These are phyloP conservation scores for Trogon surrucura DNA, from an alignment of 2,113 vertebrate species.

Conservation along the genomic window DNA sequence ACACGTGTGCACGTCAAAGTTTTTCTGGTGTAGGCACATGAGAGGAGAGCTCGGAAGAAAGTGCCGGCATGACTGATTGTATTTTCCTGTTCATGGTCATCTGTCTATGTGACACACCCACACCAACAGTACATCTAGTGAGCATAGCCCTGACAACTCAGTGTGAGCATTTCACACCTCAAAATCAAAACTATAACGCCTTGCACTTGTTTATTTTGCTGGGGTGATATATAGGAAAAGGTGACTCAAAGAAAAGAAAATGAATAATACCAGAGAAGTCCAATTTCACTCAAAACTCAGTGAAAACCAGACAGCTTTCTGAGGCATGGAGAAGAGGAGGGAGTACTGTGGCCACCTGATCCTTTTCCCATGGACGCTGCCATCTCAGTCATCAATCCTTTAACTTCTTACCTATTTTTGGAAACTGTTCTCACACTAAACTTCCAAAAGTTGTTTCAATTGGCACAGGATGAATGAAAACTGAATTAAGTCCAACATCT, in stretches of 20 bases:
- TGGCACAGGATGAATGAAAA: background rate
- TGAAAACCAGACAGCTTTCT: background rate
- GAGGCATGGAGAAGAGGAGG: background rate
- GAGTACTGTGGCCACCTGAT: background rate
- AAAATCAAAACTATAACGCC: slow-evolving; percentile 17
- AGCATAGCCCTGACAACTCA: background rate
- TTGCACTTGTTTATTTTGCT: slow-evolving; percentile 33
- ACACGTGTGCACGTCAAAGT: background rate
- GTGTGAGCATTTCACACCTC: background rate
- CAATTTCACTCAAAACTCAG: background rate
- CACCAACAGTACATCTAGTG: background rate
- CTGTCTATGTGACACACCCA: background rate
- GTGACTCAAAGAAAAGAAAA: slow-evolving; percentile 13
- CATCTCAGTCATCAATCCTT: slow-evolving; percentile 14
- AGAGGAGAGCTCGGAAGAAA: background rate
- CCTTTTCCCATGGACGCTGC: slow-evolving; percentile 7
- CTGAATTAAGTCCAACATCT: background rate
- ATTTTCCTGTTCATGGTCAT: slow-evolving; percentile 9
- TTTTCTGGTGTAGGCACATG: background rate
- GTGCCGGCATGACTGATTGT: background rate
- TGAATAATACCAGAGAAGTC: background rate
- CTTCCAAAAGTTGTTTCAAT: background rate
- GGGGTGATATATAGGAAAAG: background rate
- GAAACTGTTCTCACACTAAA: slow-evolving; percentile 39
- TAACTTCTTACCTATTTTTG: slow-evolving; percentile 18